Evolutionary conservation across 2,113 vertebrate genomes (phyloP).

Genomic region (Patagioenas fasciata): DNA sequence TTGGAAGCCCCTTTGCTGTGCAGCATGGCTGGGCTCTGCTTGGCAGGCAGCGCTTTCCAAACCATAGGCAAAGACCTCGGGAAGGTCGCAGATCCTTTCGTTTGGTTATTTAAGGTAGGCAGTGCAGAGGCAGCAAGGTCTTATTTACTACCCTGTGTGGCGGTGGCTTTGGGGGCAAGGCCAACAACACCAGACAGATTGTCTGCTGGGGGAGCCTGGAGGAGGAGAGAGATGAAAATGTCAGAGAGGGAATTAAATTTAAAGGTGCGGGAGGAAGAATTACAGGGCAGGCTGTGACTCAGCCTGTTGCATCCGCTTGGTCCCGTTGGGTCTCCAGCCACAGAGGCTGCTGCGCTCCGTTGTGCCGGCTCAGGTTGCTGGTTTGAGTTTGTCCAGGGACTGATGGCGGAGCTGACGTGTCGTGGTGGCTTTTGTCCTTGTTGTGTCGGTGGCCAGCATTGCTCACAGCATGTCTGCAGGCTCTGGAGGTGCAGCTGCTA

Average conservation of each 20-base stretch:
- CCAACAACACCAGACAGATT: slow-evolving; percentile 50
- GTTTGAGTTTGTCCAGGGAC: neutral
- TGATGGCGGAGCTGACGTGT: neutral
- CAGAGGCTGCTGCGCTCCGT: neutral
- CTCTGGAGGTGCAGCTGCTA: neutral
- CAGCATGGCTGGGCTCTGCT: neutral
- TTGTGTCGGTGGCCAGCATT: neutral
- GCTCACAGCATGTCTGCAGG: neutral
- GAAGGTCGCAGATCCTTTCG: slow-evolving; percentile 31
- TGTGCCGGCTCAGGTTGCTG: neutral
- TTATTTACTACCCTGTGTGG: slow-evolving; percentile 8
- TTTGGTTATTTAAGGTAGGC: slow-evolving; percentile 52
- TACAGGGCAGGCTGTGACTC: neutral
- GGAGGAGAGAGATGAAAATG: slow-evolving; percentile 33
- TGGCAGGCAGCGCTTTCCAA: neutral
- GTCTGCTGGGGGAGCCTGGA: neutral
- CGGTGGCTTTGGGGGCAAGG: slow-evolving; percentile 47
- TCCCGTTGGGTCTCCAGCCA: neutral
- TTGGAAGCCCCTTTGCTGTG: neutral
- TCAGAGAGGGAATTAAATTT: slow-evolving; percentile 34
- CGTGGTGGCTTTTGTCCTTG: neutral
- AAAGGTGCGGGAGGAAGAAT: slow-evolving; percentile 19
- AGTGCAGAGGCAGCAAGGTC: slow-evolving; percentile 20
- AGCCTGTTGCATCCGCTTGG: neutral
- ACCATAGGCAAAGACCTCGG: neutral